Evolutionary conservation across 2,113 vertebrate genomes (phyloP), one percentile per base, ranked within the genome.

Genomic region (Syngnathus typhle): DNA sequence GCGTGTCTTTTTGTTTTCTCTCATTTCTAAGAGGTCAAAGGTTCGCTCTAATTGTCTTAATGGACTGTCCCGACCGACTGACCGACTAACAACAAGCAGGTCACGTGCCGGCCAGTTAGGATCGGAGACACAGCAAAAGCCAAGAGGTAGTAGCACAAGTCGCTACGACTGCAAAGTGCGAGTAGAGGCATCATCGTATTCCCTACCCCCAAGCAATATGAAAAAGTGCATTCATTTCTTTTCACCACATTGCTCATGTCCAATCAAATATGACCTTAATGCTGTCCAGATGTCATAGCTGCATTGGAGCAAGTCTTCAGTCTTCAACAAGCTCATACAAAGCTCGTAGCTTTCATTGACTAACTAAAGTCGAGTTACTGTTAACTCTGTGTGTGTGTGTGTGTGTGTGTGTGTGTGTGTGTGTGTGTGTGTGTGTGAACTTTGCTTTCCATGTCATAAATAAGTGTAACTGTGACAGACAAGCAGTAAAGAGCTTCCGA

Each of bases 401-500:
- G 27, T 32, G 27, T 32, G 27, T 32, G n/a, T n/a, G n/a, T n/a
- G n/a, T 23, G 2, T 62, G 21, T 61, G 37, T 71, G 47, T 65
- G 41, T 10, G 41, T 27, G 27, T 27, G 39, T 41, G 8, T 9
- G 39, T 5, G 41, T 43, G 64, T 71, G 78, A 80, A 81, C 80
- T 77, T 64, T 76, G 61, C 72, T 73, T 63, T 66, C 41, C 44
- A 67, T 51, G 38, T 69, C 74, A 82, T 89, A 85, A 88, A 88
- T 87, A 74, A 85, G 43, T 55, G 36, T 69, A 65, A 70, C 65
- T 18, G 75, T 70, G 87, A 86, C 79, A 74, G 64, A 44, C 46
- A 18, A 9, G 72, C 58, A 64, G 70, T 74, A 62, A 82, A 78
- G 73, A 71, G 70, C 78, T 85, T 89, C 85, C 81, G 82, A 85